These are phyloP conservation scores for Heliopora coerulea DNA, from an alignment of 92 coral and sea anemone species.

Conservation along the genomic window DNA sequence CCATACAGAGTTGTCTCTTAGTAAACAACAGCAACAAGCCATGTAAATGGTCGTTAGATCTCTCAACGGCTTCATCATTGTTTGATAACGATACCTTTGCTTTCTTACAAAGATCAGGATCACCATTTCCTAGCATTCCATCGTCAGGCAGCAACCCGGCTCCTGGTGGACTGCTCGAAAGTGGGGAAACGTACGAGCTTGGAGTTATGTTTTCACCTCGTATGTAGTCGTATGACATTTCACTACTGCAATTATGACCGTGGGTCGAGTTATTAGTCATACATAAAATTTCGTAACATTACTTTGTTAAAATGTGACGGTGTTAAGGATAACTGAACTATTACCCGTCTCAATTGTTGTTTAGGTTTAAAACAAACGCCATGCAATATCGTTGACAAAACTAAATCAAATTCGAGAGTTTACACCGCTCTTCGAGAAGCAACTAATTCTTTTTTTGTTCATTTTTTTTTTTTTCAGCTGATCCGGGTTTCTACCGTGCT, in stretches of 20 bases:
- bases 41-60: conserved; percentile 80
- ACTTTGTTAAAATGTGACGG: too few species aligned
- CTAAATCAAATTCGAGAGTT: too few species aligned
- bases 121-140: conserved; percentile 69
- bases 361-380: too few species aligned
- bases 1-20: conserved; percentile 85
- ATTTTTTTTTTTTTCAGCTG: conserved; percentile 46
- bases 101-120: conserved; percentile 93
- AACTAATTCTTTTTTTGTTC: background rate
- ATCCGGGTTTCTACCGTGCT: conserved; percentile 80
- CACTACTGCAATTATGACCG: too few species aligned
- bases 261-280: too few species aligned
- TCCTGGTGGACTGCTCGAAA: conserved; percentile 72
- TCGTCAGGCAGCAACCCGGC: conserved; percentile 64
- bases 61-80: conserved; percentile 63
- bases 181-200: conserved; percentile 93
- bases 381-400: too few species aligned
- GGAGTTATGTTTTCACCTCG: conserved; percentile 95
- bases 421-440: background rate
- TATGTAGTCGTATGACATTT: too few species aligned
- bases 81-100: conserved; percentile 91
- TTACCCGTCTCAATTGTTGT: background rate
- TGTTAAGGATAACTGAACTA: too few species aligned
- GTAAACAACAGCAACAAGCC: conserved; percentile 92
- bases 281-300: background rate